Percentiles rank a stretch among this genome's conserved stretches.
phyloP scores from a whole-genome alignment of 1,140 invertebrate species.

The Drosophila burlai region DNA sequence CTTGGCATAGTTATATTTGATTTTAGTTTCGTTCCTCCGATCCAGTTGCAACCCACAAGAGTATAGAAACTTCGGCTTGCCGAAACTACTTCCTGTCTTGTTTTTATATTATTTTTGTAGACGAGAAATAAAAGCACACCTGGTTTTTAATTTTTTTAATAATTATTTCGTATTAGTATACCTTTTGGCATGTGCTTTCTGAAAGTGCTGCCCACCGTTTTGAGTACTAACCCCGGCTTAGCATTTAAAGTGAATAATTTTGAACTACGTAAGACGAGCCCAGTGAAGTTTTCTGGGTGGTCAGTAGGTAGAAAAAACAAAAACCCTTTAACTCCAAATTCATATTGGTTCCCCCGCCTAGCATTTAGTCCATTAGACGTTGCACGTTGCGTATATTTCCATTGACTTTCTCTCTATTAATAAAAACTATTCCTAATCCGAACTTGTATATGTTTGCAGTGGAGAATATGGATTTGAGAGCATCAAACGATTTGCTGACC shows the following conservation, averaged over 20 bases:
- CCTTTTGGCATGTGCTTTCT: conserved; percentile 48
- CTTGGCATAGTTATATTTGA: too few relatives aligned
- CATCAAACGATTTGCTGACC: conserved; percentile 60
- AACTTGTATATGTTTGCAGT: conserved; percentile 52
- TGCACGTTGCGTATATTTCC: conserved; percentile 45
- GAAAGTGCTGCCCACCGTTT: conserved; percentile 28
- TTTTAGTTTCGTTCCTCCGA: too few relatives aligned
- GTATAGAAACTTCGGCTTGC: too few relatives aligned
- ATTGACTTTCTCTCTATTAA: neutral
- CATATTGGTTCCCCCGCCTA: conserved; percentile 34
- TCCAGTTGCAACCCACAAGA: too few relatives aligned
- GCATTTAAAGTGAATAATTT: conserved; percentile 8
- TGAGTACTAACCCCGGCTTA: conserved; percentile 60
- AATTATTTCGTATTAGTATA: conserved; percentile 1
- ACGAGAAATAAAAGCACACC: conserved; percentile 7
- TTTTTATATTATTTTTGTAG: neutral
- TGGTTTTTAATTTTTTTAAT: neutral
- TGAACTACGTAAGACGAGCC: neutral
- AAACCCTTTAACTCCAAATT: conserved; percentile 24
- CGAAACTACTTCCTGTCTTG: too few relatives aligned
- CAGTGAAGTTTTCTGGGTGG: conserved; percentile 12
- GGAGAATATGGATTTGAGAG: conserved; percentile 73
- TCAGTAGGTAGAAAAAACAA: conserved; percentile 3
- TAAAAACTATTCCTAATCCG: neutral
- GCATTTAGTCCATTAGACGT: conserved; percentile 41